phyloP scores from a whole-genome alignment of 2,113 vertebrate genomes.

The Antechinus stuartii region DNA sequence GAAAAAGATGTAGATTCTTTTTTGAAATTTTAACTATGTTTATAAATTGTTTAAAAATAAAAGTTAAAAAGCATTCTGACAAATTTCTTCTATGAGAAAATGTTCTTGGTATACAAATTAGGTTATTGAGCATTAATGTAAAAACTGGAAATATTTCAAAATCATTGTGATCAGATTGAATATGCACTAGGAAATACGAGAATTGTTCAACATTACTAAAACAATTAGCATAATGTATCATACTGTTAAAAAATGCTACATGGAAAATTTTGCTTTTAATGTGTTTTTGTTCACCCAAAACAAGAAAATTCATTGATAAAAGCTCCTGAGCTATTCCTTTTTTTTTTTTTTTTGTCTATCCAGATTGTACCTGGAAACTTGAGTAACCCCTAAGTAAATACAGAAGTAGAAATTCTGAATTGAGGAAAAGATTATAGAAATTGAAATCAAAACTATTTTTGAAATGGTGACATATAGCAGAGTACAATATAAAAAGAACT shows the following conservation, averaged over 20 bases:
- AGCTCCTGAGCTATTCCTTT: background rate
- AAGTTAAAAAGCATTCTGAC: background rate
- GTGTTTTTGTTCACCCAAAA: background rate
- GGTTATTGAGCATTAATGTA: background rate
- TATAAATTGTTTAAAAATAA: background rate
- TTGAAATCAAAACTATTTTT: background rate
- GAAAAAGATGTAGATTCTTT: background rate
- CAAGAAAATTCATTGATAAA: background rate
- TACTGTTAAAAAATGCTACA: background rate
- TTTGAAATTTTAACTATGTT: background rate
- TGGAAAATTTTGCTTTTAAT: background rate
- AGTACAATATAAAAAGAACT: background rate
- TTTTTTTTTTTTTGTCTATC: background rate
- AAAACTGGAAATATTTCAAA: background rate
- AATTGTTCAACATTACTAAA: background rate
- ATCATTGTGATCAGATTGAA: background rate
- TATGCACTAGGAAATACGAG: background rate
- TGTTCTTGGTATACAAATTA: background rate
- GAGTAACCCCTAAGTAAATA: background rate
- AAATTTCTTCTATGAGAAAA: background rate
- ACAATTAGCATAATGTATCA: background rate
- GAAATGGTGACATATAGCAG: background rate
- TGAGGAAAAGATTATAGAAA: background rate
- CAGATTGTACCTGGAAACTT: background rate
- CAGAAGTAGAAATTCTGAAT: background rate